These are phyloP conservation scores for Euglossa dilemma DNA, from an alignment of 1,140 invertebrate species.

Conservation along the genomic window DNA sequence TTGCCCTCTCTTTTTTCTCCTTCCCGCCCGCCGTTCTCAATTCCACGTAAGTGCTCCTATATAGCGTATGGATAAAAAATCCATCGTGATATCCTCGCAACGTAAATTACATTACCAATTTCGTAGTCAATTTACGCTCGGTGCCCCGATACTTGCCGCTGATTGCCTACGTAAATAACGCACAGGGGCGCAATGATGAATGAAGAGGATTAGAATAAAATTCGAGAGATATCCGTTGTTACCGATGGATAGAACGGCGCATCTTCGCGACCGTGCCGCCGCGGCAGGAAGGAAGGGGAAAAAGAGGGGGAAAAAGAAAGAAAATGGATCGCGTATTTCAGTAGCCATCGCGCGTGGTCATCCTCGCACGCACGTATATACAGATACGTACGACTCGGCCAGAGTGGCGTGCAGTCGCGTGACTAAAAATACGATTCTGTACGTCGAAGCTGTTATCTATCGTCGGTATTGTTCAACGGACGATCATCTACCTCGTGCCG, in stretches of 20 bases:
- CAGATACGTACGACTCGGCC: background rate
- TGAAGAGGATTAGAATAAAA: background rate
- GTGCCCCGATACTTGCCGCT: background rate
- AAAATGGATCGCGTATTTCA: slow-evolving; percentile 71
- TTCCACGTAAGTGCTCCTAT: slow-evolving; percentile 1
- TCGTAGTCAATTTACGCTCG: slow-evolving; percentile 9
- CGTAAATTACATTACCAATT: slow-evolving; percentile 35
- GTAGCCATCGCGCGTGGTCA: slow-evolving; percentile 61
- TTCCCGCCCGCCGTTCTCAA: background rate
- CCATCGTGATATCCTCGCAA: background rate
- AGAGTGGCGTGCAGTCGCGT: slow-evolving; percentile 11
- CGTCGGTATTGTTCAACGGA: slow-evolving; percentile 70
- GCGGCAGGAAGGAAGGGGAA: no score
- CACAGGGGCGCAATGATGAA: background rate
- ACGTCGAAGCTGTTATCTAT: slow-evolving; percentile 58
- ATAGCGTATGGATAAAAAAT: slow-evolving; percentile 25
- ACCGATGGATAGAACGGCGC: background rate
- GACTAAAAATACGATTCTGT: slow-evolving; percentile 44
- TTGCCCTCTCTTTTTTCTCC: no score
- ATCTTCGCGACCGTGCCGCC: no score
- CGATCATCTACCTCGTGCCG: slow-evolving; percentile 51
- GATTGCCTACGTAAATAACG: slow-evolving; percentile 15
- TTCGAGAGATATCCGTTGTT: background rate
- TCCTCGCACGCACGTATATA: slow-evolving; percentile 21
- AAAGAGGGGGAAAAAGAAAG: no score